Percentiles rank a stretch among this genome's conserved stretches.
phyloP scores from a whole-genome alignment of 2,113 vertebrate species.

The Toxostoma redivivum region DNA sequence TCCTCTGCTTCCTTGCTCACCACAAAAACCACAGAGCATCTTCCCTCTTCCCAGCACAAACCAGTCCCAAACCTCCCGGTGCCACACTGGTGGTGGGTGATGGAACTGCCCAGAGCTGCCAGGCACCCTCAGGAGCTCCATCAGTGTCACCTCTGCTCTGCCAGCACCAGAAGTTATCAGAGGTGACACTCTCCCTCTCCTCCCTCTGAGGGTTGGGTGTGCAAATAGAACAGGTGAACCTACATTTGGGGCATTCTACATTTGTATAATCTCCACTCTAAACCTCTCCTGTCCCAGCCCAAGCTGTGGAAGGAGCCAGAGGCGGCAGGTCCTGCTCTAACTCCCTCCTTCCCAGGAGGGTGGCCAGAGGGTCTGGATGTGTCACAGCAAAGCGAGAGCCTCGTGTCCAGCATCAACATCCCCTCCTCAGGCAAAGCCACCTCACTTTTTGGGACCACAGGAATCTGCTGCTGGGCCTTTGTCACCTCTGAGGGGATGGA shows the following conservation, averaged over 20 bases:
- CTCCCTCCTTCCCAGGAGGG: not conserved
- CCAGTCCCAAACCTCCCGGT: accelerated
- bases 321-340: not conserved
- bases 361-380: not conserved
- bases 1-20: not conserved
- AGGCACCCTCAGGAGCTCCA: not conserved
- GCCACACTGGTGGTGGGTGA: not conserved
- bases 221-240: not conserved
- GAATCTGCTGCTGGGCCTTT: not conserved
- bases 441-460: accelerated
- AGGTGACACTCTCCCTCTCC: accelerated
- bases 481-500: accelerated
- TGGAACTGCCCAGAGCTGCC: not conserved
- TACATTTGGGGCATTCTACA: too few relatives aligned
- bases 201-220: not conserved
- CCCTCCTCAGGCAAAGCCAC: not conserved
- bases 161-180: accelerated
- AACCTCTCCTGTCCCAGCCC: not conserved
- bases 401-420: not conserved
- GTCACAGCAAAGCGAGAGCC: not conserved
- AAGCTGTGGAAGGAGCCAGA: not conserved
- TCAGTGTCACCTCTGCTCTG: not conserved
- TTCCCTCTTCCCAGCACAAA: not conserved
- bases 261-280: not conserved
- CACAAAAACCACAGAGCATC: not conserved